These are phyloP conservation scores for Leptinotarsa tumamoca DNA, from an alignment of 2,888 invertebrate species.

Conservation along the genomic window DNA sequence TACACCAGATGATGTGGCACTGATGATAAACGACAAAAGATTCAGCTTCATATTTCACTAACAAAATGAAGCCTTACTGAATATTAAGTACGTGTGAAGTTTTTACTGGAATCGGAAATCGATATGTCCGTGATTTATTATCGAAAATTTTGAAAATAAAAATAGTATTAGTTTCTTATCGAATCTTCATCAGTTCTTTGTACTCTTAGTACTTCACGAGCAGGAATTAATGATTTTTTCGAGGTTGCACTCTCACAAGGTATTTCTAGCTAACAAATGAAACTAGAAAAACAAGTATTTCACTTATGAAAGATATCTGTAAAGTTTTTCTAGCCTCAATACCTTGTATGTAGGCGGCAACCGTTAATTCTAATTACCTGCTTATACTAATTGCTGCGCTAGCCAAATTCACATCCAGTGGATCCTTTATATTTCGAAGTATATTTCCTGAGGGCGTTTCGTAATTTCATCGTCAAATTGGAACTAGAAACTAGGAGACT, in stretches of 20 bases:
- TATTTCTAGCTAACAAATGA: background rate
- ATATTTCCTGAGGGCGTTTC: background rate
- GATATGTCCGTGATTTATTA: too few species aligned
- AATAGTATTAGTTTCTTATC: background rate
- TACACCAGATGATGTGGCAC: too few species aligned
- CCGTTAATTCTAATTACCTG: slow-evolving; percentile 41
- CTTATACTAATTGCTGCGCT: slow-evolving; percentile 58
- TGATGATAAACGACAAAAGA: too few species aligned
- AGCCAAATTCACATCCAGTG: slow-evolving; percentile 13
- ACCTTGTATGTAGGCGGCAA: slow-evolving; percentile 13
- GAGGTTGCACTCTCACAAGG: background rate
- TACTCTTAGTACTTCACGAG: background rate
- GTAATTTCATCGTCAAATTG: too few species aligned
- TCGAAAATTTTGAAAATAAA: too few species aligned
- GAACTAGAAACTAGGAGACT: too few species aligned
- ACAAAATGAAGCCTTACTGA: too few species aligned
- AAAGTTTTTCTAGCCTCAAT: background rate
- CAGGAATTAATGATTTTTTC: background rate
- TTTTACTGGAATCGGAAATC: too few species aligned
- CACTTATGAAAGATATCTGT: background rate
- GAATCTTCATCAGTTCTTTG: background rate
- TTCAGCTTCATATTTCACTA: too few species aligned
- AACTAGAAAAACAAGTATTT: too few species aligned
- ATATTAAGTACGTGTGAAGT: too few species aligned
- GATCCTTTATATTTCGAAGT: background rate